Percentiles rank a stretch among this genome's conserved stretches.
Evolutionary conservation across 2,113 vertebrate genomes (phyloP).

Genomic region (Plotosus lineatus): DNA sequence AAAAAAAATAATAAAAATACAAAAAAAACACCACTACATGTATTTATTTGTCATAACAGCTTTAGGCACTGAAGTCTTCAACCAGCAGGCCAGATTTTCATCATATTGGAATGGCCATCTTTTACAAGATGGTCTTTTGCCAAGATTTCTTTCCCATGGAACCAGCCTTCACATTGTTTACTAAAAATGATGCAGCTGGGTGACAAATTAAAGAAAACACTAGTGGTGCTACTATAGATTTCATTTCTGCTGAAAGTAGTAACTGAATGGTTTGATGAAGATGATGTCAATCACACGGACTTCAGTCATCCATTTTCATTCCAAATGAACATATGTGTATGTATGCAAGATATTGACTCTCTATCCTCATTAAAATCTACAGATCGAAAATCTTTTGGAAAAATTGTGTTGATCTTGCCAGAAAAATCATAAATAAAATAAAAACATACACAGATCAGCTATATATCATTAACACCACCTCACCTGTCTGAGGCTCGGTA

Average conservation of each 20-base stretch:
- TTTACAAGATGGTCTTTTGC: neutral
- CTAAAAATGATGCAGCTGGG: neutral
- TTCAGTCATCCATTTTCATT: neutral
- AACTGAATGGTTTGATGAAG: neutral
- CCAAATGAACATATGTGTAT: neutral
- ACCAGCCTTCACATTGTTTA: neutral
- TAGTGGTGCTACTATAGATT: neutral
- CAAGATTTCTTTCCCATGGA: neutral
- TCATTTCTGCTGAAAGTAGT: neutral
- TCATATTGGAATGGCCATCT: neutral
- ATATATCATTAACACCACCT: too few relatives aligned
- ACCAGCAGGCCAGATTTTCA: neutral
- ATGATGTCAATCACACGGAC: neutral
- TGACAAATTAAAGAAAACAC: neutral
- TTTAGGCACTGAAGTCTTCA: neutral
- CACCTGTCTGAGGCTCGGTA: too few relatives aligned
- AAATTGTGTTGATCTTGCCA: neutral
- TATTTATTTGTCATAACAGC: neutral
- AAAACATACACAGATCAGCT: too few relatives aligned
- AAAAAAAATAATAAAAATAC: neutral
- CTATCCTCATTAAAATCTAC: neutral
- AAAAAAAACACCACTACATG: neutral
- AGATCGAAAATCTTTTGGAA: neutral
- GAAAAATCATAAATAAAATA: neutral
- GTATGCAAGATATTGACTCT: neutral